Evolutionary conservation across 2,888 invertebrate genomes (phyloP).

Genomic region (Catocala nupta): DNA sequence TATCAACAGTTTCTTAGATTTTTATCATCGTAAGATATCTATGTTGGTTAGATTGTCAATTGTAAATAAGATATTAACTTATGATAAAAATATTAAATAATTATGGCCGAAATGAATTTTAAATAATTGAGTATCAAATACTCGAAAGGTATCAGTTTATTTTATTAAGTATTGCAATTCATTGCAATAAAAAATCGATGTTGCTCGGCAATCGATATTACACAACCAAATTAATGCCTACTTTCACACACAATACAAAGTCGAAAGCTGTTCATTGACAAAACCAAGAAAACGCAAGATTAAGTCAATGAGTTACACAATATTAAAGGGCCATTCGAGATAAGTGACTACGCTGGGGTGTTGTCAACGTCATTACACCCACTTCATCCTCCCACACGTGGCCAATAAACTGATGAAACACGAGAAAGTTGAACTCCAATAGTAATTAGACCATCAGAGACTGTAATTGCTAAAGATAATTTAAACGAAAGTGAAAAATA

Average conservation of each 20-base stretch:
- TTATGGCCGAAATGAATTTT: too few species aligned
- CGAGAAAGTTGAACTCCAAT: conserved; percentile 26
- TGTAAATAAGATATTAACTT: too few species aligned
- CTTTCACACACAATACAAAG: neutral
- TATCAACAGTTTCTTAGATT: neutral
- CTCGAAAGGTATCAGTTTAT: too few species aligned
- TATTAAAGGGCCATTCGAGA: conserved; percentile 39
- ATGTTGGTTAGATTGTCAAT: neutral
- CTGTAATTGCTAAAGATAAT: conserved; percentile 13
- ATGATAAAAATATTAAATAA: too few species aligned
- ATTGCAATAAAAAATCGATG: too few species aligned
- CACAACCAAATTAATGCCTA: neutral
- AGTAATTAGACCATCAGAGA: conserved; percentile 21
- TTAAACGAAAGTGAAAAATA: conserved; percentile 17
- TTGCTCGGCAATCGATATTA: neutral
- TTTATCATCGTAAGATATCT: neutral
- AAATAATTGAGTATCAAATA: too few species aligned
- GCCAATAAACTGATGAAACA: conserved; percentile 15
- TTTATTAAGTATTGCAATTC: too few species aligned
- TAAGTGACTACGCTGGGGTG: conserved; percentile 41
- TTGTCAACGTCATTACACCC: conserved; percentile 57
- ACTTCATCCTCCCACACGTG: conserved; percentile 51
- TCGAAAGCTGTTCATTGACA: conserved; percentile 11
- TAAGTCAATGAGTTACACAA: conserved; percentile 29
- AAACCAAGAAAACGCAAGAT: conserved; percentile 6